Evolutionary conservation across 2,113 vertebrate species (phyloP).

Genomic region (Corythaixoides concolor): DNA sequence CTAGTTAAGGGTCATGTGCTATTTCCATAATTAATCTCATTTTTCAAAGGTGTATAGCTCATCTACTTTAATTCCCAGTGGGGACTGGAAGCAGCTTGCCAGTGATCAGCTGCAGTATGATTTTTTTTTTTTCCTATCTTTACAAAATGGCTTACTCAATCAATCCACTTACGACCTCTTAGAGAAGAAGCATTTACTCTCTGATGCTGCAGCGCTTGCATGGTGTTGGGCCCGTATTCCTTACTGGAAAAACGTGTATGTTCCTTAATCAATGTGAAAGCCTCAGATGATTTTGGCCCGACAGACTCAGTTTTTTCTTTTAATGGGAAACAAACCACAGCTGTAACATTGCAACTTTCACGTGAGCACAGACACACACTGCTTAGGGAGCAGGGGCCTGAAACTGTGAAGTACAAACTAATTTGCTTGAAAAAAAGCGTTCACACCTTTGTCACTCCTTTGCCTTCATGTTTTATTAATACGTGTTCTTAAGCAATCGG

Average conservation of each 20-base stretch:
- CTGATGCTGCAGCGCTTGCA: background rate
- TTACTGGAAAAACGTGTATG: background rate
- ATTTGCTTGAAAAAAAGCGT: background rate
- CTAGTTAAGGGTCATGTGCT: background rate
- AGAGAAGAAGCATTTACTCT: background rate
- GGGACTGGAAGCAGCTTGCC: background rate
- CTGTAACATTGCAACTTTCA: background rate
- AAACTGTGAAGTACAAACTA: background rate
- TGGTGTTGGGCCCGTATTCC: background rate
- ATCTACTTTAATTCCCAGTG: background rate
- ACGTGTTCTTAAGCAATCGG: background rate
- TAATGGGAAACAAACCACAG: background rate
- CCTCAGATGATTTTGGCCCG: background rate
- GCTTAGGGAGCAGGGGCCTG: background rate
- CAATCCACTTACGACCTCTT: background rate
- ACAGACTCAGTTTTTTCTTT: background rate
- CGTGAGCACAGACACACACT: background rate
- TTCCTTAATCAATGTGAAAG: background rate
- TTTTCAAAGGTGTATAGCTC: slow-evolving; percentile 7
- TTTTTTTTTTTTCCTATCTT: background rate
- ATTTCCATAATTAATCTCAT: slow-evolving; percentile 24
- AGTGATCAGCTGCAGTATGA: background rate
- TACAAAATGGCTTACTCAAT: background rate
- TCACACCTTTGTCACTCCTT: background rate
- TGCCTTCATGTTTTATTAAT: background rate